Evolutionary conservation across 2,888 invertebrate genomes (phyloP).

Genomic region (Aspidiotus rigidus): DNA sequence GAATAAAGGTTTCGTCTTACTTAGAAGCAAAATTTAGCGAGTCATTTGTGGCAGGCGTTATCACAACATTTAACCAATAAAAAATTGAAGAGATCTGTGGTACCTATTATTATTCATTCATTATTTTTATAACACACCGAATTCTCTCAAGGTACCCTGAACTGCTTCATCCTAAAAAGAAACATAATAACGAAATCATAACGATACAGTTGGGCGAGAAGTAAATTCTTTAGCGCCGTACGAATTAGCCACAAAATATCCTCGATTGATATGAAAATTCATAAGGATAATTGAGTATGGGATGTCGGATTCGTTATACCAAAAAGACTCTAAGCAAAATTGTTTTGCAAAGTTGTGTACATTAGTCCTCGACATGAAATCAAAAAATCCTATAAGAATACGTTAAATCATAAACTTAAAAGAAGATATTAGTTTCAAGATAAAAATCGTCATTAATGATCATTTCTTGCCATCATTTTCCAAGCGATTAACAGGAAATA

Average conservation of each 20-base stretch:
- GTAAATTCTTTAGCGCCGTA: neutral
- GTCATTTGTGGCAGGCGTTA: too few relatives aligned
- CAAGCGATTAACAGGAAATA: too few relatives aligned
- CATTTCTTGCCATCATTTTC: too few relatives aligned
- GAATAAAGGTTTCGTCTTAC: too few relatives aligned
- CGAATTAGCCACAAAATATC: neutral
- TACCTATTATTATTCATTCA: neutral
- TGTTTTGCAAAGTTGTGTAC: neutral
- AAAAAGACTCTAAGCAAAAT: neutral
- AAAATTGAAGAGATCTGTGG: too few relatives aligned
- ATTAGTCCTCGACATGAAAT: too few relatives aligned
- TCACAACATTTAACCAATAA: neutral
- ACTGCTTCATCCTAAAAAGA: slow-evolving; percentile 75
- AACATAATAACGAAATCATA: slow-evolving; percentile 29
- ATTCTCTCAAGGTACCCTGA: slow-evolving; percentile 86
- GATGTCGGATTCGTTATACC: neutral
- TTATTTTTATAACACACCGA: slow-evolving; percentile 68
- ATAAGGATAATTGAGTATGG: neutral
- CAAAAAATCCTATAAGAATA: too few relatives aligned
- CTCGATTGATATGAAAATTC: neutral
- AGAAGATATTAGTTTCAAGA: too few relatives aligned
- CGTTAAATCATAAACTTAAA: too few relatives aligned
- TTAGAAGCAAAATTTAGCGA: too few relatives aligned
- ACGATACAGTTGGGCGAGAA: neutral
- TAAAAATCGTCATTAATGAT: too few relatives aligned